Percentiles rank a stretch among this genome's conserved stretches.
These are phyloP conservation scores for Tauraco hartlaubi DNA, from an alignment of 2,797 vertebrate genomes.

Conservation along the genomic window DNA sequence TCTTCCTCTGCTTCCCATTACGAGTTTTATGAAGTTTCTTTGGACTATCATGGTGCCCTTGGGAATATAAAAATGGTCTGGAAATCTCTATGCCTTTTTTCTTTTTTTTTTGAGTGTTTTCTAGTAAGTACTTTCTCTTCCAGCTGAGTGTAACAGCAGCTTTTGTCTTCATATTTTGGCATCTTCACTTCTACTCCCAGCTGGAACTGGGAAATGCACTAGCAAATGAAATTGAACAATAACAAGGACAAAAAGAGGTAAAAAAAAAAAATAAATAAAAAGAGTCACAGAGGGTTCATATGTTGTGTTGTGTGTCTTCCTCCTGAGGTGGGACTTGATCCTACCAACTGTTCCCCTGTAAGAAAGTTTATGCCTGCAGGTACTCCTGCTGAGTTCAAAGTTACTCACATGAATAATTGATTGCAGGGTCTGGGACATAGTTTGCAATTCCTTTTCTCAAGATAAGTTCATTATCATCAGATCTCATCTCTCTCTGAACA, in stretches of 20 bases:
- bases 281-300: neutral
- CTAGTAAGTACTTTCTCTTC: slow-evolving; percentile 21
- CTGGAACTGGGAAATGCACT: slow-evolving; percentile 33
- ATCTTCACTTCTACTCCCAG: slow-evolving; percentile 33
- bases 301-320: slow-evolving; percentile 45
- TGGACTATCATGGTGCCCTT: neutral
- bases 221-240: slow-evolving; percentile 37
- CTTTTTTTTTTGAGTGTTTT: neutral
- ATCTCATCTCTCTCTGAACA: slow-evolving; percentile 23
- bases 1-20: neutral
- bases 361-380: slow-evolving; percentile 68
- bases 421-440: slow-evolving; percentile 51
- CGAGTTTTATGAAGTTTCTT: neutral
- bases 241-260: slow-evolving; percentile 42
- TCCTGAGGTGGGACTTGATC: slow-evolving; percentile 48
- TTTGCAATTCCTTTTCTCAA: slow-evolving; percentile 53
- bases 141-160: neutral
- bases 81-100: neutral
- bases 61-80: neutral
- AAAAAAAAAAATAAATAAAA: slow-evolving; percentile 41
- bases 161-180: slow-evolving; percentile 47
- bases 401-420: slow-evolving; percentile 71
- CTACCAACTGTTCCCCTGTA: slow-evolving; percentile 52
- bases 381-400: slow-evolving; percentile 72
- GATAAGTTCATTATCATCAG: slow-evolving; percentile 62